phyloP scores from a whole-genome alignment of 2,888 invertebrate genomes.

The Zaprionus bogoriensis region DNA sequence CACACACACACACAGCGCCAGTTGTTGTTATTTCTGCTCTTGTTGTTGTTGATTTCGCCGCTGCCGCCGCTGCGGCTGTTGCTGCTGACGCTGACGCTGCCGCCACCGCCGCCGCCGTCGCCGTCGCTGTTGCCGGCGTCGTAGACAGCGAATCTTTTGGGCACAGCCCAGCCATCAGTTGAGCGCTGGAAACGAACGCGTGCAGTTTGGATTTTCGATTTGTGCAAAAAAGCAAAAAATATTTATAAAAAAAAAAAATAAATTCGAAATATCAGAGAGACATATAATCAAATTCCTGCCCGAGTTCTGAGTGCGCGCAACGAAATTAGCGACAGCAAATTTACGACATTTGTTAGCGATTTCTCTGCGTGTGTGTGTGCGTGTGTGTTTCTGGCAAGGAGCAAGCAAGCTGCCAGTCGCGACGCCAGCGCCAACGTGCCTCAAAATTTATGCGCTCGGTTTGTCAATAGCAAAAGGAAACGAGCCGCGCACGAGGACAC shows the following conservation, averaged over 20 bases:
- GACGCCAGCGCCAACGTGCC: not conserved
- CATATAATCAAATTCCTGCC: slow-evolving; percentile 17
- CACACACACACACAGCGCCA: slow-evolving; percentile 7
- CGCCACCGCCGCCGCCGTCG: slow-evolving; percentile 17
- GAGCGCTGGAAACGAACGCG: slow-evolving; percentile 75
- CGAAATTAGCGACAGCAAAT: slow-evolving; percentile 13
- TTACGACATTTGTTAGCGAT: slow-evolving; percentile 22
- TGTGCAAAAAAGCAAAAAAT: slow-evolving; percentile 15
- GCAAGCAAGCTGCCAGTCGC: not conserved
- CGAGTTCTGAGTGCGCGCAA: slow-evolving; percentile 3
- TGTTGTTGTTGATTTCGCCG: slow-evolving; percentile 17
- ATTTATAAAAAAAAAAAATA: slow-evolving; percentile 1
- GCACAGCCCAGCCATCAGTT: slow-evolving; percentile 69
- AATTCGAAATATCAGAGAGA: not conserved
- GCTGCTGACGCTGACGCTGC: slow-evolving; percentile 24
- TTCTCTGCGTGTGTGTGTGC: not conserved
- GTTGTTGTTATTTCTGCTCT: slow-evolving; percentile 15
- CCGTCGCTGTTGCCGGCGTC: slow-evolving; percentile 33
- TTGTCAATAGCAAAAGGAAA: slow-evolving; percentile 41
- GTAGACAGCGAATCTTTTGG: slow-evolving; percentile 49
- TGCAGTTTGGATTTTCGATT: slow-evolving; percentile 66
- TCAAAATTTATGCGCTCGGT: slow-evolving; percentile 31
- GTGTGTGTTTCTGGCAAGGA: not conserved
- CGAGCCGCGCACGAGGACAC: slow-evolving; percentile 19
- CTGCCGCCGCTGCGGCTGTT: slow-evolving; percentile 26